Base-by-base conservation (phyloP, 1,140 invertebrate species). In the Elysia chlorotica region DNA sequence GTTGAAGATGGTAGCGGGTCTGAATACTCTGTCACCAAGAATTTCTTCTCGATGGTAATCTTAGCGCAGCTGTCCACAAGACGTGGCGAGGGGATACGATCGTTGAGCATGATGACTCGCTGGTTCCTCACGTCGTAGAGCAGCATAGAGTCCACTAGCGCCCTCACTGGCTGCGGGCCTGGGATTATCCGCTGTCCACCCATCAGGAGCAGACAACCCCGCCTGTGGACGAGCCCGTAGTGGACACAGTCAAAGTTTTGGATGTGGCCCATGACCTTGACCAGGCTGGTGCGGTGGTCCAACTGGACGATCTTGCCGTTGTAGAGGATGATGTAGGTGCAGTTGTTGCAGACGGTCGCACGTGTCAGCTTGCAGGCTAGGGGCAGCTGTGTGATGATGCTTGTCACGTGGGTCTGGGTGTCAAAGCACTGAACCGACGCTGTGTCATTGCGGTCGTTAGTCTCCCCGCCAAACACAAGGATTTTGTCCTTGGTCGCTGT, bases 51-150 rank as follows among this genome's bases (percentile, higher is more conserved):
- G 23, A 82, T 78, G 23, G 77, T 76, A 48, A 80, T 81, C 61
- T 83, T 84, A 33, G 82, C 81, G 68, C 81, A 82, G 68, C 82
- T 82, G 61, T 84, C 82, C 37, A 84, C 77, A 6, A 84, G 74
- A 61, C 82, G 66, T 33, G 82, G 75, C n/a, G 79, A 77, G 5
- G 81, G 81, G 21, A 84, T 73, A 25, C 77, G 79, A 21, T 82
- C 81, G 6, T 66, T 68, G 23, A 82, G 56, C 67, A 78, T 80
- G 41, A 75, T 77, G 65, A 77, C 79, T 31, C 76, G 73, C 17
- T 75, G 78, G 41, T 73, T 83, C 10, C 74, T 74, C 0, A 78
- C 76, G 61, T 84, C 81, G 63, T 80, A 82, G 57, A 75, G 72
- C 5, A 82, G 78, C 67, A 84, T 79, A 36, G 81, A 76, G 59